These are phyloP conservation scores for Andrena trimmerana DNA, from an alignment of 2,888 invertebrate species.

Conservation along the genomic window DNA sequence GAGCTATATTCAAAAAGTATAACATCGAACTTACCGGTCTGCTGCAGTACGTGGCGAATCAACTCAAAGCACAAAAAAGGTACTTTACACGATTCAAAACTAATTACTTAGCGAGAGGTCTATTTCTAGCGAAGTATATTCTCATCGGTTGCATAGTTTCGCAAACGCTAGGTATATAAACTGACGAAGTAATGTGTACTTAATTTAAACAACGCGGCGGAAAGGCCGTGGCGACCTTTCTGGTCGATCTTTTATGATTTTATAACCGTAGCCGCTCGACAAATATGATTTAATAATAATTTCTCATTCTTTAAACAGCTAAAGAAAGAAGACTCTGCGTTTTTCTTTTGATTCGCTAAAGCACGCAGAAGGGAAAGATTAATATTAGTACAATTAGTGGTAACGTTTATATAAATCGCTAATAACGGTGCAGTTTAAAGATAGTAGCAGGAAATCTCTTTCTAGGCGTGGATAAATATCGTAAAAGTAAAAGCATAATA, in stretches of 20 bases:
- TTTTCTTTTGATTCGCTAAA: conserved; percentile 21
- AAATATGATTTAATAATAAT: conserved; percentile 8
- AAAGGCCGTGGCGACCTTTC: not conserved
- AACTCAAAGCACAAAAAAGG: conserved; percentile 98
- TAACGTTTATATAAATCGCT: not conserved
- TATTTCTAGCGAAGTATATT: not conserved
- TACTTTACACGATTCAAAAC: conserved; percentile 79
- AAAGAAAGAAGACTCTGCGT: not conserved
- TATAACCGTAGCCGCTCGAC: too few species aligned
- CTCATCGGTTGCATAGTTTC: not conserved
- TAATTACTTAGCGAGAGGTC: conserved; percentile 10
- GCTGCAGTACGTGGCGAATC: conserved; percentile 98
- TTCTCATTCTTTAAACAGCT: conserved; percentile 20
- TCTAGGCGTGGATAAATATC: not conserved
- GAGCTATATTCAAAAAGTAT: conserved; percentile 98
- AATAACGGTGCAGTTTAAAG: not conserved
- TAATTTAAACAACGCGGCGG: too few species aligned
- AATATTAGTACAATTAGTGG: conserved; percentile 4
- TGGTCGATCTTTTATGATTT: not conserved
- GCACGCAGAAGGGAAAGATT: not conserved
- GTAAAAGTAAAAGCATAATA: not conserved
- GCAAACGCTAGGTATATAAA: too few species aligned
- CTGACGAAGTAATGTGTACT: too few species aligned
- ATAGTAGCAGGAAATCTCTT: not conserved
- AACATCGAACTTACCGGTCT: conserved; percentile 97